Base-by-base conservation (phyloP, 2,113 vertebrate genomes). In the Tetrax tetrax region DNA sequence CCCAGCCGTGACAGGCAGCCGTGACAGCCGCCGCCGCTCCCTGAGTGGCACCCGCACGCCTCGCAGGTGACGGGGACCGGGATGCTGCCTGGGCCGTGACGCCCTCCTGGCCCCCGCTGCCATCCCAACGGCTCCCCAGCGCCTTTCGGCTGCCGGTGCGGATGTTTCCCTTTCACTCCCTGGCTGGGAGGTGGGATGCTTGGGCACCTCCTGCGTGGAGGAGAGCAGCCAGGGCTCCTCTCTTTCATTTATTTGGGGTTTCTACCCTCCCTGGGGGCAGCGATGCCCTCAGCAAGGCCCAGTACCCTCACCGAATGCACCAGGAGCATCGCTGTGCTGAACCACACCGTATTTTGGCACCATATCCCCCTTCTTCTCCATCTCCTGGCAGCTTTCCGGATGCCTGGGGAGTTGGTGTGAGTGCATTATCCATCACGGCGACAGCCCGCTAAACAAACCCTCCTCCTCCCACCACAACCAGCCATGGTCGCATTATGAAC, bases 1-100 rank as follows among this genome's bases (percentile, higher is more conserved):
- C 59, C n/a, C 80, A 12, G 65, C 14, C 2, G 64, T 90, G 61
- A 97, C 81, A 69, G 97, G 95, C 96, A 95, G 95, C 87, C 33
- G 82, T 94, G 97, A 97, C 96, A 94, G 94, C 68, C 56, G 0
- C 57, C 14, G 1, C 85, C 9, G 70, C n/a, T 74, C 47, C 94
- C 95, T 87, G 94, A 96, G 53, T 33, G 86, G 89, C 96, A 95
- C 75, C 87, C 71, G 24, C 3, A 25, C 20, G 2, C 90, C 95
- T 84, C 9, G 0, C 51, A 48, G 80, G 86, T 81, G 78, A 96
- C 77, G 3, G 6, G 69, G 45, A 80, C 90, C 28, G 8, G 54
- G 80, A 22, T 5, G 84, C 78, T 38, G 60, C 81, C 69, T 75
- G 0, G 21, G 90, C 89, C 14, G 74, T 85, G 95, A 92, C 45